Conservation (phyloP, 1,140 invertebrate species). For the Drosophila tristis region DNA sequence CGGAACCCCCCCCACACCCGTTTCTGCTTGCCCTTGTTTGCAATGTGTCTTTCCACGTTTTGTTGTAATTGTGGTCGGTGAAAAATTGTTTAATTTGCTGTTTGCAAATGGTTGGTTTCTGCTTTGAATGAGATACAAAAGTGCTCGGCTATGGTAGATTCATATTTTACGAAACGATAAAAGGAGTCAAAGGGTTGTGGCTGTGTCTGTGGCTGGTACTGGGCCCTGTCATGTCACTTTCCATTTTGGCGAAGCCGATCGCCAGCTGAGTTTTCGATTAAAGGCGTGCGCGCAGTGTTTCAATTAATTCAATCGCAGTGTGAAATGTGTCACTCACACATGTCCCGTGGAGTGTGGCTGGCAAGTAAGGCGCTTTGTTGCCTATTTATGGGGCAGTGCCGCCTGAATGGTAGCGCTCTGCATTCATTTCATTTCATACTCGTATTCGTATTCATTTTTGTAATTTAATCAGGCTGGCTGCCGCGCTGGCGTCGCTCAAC, state of each 20-base stretch:
- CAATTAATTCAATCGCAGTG: constrained; percentile 53
- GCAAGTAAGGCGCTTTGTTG: constrained; percentile 24
- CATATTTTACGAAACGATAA: too few relatives aligned
- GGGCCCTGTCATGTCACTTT: too few relatives aligned
- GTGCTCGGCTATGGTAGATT: too few relatives aligned
- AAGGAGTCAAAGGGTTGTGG: too few relatives aligned
- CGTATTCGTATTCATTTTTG: constrained; percentile 16
- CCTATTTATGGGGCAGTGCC: constrained; percentile 41
- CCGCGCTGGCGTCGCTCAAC: constrained; percentile 24
- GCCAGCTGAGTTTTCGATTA: constrained; percentile 27
- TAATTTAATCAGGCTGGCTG: constrained; percentile 58
- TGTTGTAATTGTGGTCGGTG: background rate
- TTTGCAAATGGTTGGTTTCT: too few relatives aligned
- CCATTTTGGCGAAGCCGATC: background rate
- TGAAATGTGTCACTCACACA: constrained; percentile 58
- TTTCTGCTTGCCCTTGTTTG: background rate
- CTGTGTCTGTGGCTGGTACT: too few relatives aligned
- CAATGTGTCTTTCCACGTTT: constrained; percentile 29
- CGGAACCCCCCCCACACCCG: background rate
- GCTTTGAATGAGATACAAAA: background rate
- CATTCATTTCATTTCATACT: too few relatives aligned
- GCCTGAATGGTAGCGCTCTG: background rate
- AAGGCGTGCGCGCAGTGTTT: constrained; percentile 33
- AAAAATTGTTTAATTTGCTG: constrained; percentile 15
- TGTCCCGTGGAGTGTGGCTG: background rate